These are phyloP conservation scores for Sakesphorus luctuosus DNA, from an alignment of 2,113 vertebrate species.

Conservation along the genomic window DNA sequence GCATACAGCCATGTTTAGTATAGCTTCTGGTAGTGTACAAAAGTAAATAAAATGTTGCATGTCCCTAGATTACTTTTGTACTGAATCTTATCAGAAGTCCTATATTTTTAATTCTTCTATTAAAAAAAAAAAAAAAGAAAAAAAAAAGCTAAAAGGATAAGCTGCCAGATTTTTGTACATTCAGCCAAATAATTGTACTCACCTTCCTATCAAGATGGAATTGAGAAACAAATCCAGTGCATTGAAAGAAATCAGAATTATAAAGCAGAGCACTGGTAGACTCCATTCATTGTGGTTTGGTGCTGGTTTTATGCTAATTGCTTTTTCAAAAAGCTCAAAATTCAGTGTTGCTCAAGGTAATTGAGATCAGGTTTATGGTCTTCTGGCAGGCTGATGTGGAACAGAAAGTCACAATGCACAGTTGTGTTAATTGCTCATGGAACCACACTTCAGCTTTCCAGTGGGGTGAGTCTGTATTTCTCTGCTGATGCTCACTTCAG, in stretches of 20 bases:
- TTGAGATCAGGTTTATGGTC: neutral
- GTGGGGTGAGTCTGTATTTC: neutral
- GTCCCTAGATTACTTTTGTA: neutral
- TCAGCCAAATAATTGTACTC: neutral
- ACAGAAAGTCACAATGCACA: neutral
- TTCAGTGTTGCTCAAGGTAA: neutral
- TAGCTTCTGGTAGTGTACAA: neutral
- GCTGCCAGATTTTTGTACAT: neutral
- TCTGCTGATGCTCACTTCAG: neutral
- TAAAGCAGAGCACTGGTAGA: neutral
- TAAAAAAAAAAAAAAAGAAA: neutral
- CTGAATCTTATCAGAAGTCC: neutral
- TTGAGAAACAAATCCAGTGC: neutral
- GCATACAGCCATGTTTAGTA: neutral
- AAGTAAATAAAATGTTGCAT: neutral
- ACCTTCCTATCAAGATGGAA: neutral
- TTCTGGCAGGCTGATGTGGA: neutral
- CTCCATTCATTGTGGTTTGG: neutral
- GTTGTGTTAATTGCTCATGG: neutral
- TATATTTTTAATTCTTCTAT: neutral
- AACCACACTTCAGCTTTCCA: neutral
- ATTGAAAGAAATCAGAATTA: neutral
- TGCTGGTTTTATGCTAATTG: neutral
- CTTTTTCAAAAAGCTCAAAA: neutral
- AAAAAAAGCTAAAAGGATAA: neutral